phyloP scores from a whole-genome alignment of 53 echinoderm and acorn worm species.

The Actinopyga echinites region DNA sequence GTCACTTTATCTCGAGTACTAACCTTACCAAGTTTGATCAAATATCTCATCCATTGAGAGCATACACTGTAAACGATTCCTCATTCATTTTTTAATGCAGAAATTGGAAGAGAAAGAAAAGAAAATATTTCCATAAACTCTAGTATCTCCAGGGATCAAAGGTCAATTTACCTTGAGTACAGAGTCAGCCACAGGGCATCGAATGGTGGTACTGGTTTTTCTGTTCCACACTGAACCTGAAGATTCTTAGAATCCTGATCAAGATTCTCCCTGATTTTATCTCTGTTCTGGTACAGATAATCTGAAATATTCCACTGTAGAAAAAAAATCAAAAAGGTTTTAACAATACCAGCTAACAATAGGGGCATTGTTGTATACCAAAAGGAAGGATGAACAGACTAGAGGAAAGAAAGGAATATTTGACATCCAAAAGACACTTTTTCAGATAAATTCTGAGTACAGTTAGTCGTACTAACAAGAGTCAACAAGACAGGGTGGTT shows the following conservation, averaged over 20 bases:
- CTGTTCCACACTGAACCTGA: slow-evolving; percentile 52
- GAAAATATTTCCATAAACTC: no score
- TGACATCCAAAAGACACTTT: no score
- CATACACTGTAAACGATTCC: no score
- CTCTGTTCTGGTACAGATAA: slow-evolving; percentile 92
- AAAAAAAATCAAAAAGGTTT: background rate
- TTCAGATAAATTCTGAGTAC: background rate
- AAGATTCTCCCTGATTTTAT: slow-evolving; percentile 74
- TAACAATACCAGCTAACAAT: background rate
- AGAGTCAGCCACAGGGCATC: slow-evolving; percentile 95
- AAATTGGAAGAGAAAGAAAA: no score
- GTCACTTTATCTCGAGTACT: no score
- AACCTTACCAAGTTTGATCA: no score
- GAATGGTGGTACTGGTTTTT: slow-evolving; percentile 92
- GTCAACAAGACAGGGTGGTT: no score
- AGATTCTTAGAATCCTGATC: slow-evolving; percentile 70
- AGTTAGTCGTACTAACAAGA: background rate
- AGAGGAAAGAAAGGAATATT: no score
- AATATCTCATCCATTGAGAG: no score
- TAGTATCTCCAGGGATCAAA: background rate
- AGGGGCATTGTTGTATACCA: no score
- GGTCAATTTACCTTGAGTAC: slow-evolving; percentile 70
- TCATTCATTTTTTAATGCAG: no score
- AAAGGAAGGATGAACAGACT: no score
- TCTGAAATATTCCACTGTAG: slow-evolving; percentile 97